phyloP scores from a whole-genome alignment of 2,888 invertebrate genomes.

The Oxycera nigricornis region DNA sequence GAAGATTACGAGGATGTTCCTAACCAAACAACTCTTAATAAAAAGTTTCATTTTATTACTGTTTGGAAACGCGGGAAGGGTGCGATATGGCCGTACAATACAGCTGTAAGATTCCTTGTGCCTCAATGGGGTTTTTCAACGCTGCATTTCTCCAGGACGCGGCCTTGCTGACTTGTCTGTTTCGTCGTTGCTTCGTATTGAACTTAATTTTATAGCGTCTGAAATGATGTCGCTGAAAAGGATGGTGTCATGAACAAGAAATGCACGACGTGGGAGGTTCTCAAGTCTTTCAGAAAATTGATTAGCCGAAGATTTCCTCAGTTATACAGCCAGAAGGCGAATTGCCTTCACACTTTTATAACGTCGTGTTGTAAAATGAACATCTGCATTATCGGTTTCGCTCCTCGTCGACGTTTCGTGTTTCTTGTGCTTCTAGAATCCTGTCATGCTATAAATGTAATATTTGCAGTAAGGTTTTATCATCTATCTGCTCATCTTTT shows the following conservation, averaged over 20 bases:
- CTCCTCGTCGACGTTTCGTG: background rate
- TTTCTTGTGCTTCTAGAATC: background rate
- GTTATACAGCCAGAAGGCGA: constrained; percentile 25
- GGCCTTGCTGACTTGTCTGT: background rate
- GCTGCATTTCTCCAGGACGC: background rate
- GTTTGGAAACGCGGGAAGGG: background rate
- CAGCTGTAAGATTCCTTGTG: background rate
- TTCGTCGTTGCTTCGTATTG: constrained; percentile 15
- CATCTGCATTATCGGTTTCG: constrained; percentile 22
- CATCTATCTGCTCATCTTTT: background rate
- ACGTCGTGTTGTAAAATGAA: constrained; percentile 24
- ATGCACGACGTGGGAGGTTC: background rate
- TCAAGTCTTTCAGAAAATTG: constrained; percentile 9
- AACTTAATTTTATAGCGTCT: constrained; percentile 29
- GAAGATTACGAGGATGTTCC: constrained; percentile 22
- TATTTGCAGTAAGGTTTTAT: constrained; percentile 21
- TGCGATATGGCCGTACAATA: background rate
- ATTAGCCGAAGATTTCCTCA: constrained; percentile 27
- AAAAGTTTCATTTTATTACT: constrained; percentile 30
- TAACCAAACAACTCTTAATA: constrained; percentile 30
- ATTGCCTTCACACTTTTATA: constrained; percentile 36
- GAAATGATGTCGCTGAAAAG: constrained; percentile 29
- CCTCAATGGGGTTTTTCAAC: background rate
- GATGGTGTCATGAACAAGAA: background rate
- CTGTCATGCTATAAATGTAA: constrained; percentile 28